Base-by-base conservation (phyloP, 2,888 invertebrate species). In the Epistrophe grossulariae region DNA sequence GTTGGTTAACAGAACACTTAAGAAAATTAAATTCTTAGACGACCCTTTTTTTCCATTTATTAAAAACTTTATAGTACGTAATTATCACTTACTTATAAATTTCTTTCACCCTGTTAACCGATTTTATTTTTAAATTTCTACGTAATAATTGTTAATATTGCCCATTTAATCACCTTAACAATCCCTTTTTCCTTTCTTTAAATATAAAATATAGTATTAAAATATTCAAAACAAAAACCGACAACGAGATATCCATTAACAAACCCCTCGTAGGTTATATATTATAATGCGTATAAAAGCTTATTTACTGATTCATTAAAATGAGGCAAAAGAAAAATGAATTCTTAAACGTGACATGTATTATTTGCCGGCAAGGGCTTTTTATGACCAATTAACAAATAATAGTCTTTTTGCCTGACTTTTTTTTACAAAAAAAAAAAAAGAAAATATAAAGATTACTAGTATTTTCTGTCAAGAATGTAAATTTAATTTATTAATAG, bases 261-360 rank as follows among this genome's bases (percentile, higher is more conserved):
- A 55, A 24, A 52, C 19, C 19, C 28, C 24, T 28, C 24, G 28
- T 13, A 13, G 15, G 6, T 24, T 15, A 24, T 6, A 24, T 28
- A 28, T 6, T 55, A n/a, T n/a, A n/a, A n/a, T n/a, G n/a, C n/a
- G 55, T 55, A 15, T 28, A 55, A 55, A 55, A 55, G 28, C 13
- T 55, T 55, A 55, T 55, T 17, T 48, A 52, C 28, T 55, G 15
- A 55, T 28, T 55, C 13, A 55, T 55, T 28, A 55, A 55, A 55
- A 3, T 7, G 8, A 28, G 10, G 0, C 8, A 15, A 7, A 52
- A 52, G 24, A 52, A 52, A 52, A 24, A 52, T 52, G 2, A 28
- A 28, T 55, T 55, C 28, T 28, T 55, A 55, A 55, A 55, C 15
- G 55, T 55, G 55, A 55, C 55, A 55, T 55, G 28, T 55, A 50